A percentile compares a stretch with the other conserved stretches of the same genome.
These are phyloP conservation scores for Urocynchramus pylzowi DNA, from an alignment of 2,113 vertebrate species.

Conservation along the genomic window DNA sequence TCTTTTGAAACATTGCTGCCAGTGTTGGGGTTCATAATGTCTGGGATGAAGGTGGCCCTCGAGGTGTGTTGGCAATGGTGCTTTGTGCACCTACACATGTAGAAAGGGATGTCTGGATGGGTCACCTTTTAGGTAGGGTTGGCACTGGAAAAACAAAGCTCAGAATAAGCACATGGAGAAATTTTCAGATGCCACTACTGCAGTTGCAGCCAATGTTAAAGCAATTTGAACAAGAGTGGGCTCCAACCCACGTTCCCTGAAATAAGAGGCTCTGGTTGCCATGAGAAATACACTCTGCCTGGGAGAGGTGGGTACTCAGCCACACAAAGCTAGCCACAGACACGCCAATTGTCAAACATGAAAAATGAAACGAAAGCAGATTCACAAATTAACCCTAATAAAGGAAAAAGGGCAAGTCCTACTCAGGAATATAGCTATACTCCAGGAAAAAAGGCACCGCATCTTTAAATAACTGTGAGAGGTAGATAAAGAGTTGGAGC, in stretches of 20 bases:
- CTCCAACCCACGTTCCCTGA: background rate
- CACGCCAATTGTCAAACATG: background rate
- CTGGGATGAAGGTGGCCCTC: background rate
- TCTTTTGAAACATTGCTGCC: background rate
- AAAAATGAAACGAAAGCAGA: background rate
- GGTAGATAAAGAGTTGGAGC: conserved; percentile 69
- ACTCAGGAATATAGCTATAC: background rate
- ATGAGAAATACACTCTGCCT: accelerated
- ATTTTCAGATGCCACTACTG: background rate
- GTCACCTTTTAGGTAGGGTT: background rate
- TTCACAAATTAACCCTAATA: background rate
- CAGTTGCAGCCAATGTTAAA: background rate
- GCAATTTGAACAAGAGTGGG: background rate
- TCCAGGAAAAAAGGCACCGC: conserved; percentile 48
- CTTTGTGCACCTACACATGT: accelerated
- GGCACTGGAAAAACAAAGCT: background rate
- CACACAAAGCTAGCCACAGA: background rate
- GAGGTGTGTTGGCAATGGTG: background rate
- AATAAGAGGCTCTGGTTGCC: background rate
- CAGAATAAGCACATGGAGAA: background rate
- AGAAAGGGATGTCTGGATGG: background rate
- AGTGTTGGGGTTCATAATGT: background rate
- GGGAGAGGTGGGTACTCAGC: background rate
- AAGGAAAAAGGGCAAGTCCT: conserved; percentile 27
- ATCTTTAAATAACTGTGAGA: conserved; percentile 67